Percentiles rank a stretch among this genome's conserved stretches.
Conservation (phyloP, 2,797 vertebrate species). For the Bovichtus diacanthus region DNA sequence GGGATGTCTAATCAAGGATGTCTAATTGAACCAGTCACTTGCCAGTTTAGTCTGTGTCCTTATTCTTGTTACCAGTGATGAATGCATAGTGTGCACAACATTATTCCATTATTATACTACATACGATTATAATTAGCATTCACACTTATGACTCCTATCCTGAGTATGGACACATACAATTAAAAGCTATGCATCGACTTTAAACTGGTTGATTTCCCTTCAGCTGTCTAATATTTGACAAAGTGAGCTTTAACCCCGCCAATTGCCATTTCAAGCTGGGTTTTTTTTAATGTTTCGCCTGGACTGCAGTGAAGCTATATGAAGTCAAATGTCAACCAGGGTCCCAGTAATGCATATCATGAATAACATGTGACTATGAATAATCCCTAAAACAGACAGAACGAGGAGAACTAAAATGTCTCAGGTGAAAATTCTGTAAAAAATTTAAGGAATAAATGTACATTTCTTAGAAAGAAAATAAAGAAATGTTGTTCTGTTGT, state of each 20-base stretch:
- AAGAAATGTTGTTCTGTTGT: neutral
- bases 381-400: neutral
- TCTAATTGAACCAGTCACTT: neutral
- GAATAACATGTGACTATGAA: neutral
- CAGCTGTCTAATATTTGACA: neutral
- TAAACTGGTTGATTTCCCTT: neutral
- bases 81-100: neutral
- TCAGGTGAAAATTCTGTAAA: neutral
- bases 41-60: neutral
- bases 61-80: neutral
- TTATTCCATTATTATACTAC: no score
- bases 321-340: neutral
- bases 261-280: slow-evolving; percentile 1
- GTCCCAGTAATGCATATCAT: neutral
- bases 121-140: neutral
- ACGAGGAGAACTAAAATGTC: neutral
- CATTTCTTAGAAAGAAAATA: neutral
- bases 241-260: neutral
- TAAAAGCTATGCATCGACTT: neutral
- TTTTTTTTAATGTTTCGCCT: neutral
- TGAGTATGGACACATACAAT: neutral
- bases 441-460: neutral
- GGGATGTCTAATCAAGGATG: neutral
- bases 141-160: neutral
- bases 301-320: neutral